Base-by-base conservation (phyloP, 1,140 invertebrate species). In the Episyrphus balteatus region DNA sequence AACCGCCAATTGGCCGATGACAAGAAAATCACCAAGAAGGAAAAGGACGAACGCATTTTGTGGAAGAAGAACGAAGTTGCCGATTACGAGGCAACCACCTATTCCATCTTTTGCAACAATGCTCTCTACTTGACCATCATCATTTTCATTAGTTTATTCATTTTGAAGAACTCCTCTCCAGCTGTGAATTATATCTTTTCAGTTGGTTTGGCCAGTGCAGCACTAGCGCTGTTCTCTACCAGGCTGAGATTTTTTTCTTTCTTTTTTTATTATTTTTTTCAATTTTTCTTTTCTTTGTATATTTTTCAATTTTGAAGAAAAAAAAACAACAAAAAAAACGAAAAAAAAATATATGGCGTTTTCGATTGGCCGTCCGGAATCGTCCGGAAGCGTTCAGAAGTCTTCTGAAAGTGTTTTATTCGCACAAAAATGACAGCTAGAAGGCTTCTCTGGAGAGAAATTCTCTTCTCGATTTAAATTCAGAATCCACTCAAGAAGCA, bases 51-150 rank as follows among this genome's bases (percentile, higher is more conserved):
- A 68, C 88, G 88, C 58, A 91, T 95, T 52, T 70, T 98, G 44
- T 98, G 94, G 93, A 98, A 98, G 73, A 98, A 98, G 72, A 99
- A 98, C 73, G 96, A 99, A 78, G 94, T 99, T 13, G 94, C 95
- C 30, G 95, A 99, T 68, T 98, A 96, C 70, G 94, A 99, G 76
- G 93, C 95, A 0, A 99, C 94, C 30, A 97, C 92, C 8, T 98
- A 95, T 67, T 92, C 94, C 33, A 98, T 99, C 58, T 99, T 99
- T 74, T 98, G 98, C 78, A 99, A 98, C 73, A 99, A 99, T 69
- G 88, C 94, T 18, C 69, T 99, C 40, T 99, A 94, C 73, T 75
- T 98, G 66, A 86, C 91, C 30, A 78, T 98, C 41, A 83, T 98
- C n/a, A 90, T 99, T 49, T 75, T 98, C 39, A 80, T 81, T 46